phyloP scores from a whole-genome alignment of 2,888 invertebrate species.

The Ichneumoninae sp. region DNA sequence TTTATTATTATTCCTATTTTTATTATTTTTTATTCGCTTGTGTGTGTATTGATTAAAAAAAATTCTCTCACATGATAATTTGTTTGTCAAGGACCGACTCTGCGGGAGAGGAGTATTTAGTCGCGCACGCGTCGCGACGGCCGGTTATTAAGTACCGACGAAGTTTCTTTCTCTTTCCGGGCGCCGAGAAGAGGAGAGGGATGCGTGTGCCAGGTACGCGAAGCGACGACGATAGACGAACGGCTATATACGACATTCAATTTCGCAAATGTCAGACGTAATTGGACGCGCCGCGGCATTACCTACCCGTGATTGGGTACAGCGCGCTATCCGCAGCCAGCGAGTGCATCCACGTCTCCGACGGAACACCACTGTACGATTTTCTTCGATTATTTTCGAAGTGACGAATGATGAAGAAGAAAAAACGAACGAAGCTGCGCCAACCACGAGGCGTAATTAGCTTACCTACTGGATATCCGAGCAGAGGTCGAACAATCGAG shows the following conservation, averaged over 20 bases:
- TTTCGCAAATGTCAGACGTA: slow-evolving; percentile 69
- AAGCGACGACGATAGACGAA: slow-evolving; percentile 9
- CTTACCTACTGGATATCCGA: slow-evolving; percentile 42
- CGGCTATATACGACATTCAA: slow-evolving; percentile 59
- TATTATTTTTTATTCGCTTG: background rate
- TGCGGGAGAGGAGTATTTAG: background rate
- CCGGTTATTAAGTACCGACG: background rate
- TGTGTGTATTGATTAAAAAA: background rate
- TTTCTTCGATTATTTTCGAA: background rate
- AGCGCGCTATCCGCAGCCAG: slow-evolving; percentile 2
- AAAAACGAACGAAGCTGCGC: background rate
- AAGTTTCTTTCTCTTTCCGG: slow-evolving; percentile 8
- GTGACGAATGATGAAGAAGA: slow-evolving; percentile 10
- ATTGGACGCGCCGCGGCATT: slow-evolving; percentile 55
- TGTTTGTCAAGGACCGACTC: background rate
- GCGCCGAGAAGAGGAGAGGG: background rate
- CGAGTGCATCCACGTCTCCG: background rate
- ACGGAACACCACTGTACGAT: background rate
- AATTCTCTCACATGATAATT: background rate
- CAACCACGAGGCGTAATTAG: slow-evolving; percentile 38
- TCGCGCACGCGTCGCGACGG: background rate
- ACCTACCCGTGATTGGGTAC: slow-evolving; percentile 36
- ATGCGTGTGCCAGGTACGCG: slow-evolving; percentile 40
- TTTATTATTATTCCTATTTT: background rate
- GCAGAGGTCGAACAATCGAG: slow-evolving; percentile 23